phyloP scores from a whole-genome alignment of 2,888 invertebrate genomes.

The Rotaria macrura region DNA sequence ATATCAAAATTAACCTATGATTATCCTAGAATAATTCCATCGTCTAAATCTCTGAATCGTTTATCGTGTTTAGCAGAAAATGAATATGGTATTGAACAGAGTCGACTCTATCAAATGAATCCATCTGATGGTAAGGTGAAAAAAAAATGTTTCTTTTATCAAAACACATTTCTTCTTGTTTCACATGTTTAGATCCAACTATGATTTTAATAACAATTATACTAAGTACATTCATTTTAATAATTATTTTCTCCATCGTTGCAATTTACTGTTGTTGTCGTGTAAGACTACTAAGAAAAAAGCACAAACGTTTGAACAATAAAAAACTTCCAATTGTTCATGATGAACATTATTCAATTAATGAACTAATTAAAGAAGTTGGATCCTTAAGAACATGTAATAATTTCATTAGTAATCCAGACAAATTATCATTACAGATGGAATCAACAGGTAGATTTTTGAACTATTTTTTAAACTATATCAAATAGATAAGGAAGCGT shows the following conservation, averaged over 20 bases:
- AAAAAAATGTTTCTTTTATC: not conserved
- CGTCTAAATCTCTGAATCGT: not conserved
- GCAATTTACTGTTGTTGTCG: slow-evolving; percentile 2
- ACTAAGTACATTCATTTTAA: not conserved
- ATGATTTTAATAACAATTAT: not conserved
- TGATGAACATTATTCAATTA: slow-evolving; percentile 19
- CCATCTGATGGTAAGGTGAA: not conserved
- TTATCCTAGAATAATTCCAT: not conserved
- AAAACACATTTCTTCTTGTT: not conserved
- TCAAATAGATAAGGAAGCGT: no score
- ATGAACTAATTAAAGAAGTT: not conserved
- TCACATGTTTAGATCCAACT: not conserved
- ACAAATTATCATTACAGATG: not conserved
- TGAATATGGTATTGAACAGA: slow-evolving; percentile 13
- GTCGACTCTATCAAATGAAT: not conserved
- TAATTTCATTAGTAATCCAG: not conserved
- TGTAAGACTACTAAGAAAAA: not conserved
- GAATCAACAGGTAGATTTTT: not conserved
- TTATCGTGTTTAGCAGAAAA: slow-evolving; percentile 16
- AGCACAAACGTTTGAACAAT: not conserved
- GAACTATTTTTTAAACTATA: not conserved
- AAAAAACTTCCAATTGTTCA: slow-evolving; percentile 5
- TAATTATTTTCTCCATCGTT: not conserved
- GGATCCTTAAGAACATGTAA: not conserved
- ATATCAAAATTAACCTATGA: not conserved